These are phyloP conservation scores for Romanogobio albipinnatus DNA, from an alignment of 2,113 vertebrate genomes.

Conservation along the genomic window DNA sequence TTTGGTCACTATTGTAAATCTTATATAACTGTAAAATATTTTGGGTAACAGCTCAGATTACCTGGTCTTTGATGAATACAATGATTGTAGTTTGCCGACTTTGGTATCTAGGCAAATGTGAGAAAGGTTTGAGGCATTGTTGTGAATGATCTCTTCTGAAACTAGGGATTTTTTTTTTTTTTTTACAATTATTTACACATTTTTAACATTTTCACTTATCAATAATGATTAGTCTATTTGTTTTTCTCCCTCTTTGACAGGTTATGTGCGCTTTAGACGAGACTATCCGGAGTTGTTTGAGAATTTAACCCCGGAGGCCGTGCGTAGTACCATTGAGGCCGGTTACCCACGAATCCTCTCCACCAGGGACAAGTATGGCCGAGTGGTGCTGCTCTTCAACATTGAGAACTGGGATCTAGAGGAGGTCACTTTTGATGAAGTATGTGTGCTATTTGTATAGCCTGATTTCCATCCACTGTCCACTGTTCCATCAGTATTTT, in stretches of 20 bases:
- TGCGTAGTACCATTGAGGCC: conserved; percentile 93
- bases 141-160: not conserved
- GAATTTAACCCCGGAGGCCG: conserved; percentile 86
- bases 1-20: too few species aligned
- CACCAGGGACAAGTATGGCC: conserved; percentile 88
- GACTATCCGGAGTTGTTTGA: conserved; percentile 95
- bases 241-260: conserved; percentile 66
- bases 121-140: too few species aligned
- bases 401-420: conserved; percentile 97
- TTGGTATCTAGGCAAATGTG: not conserved
- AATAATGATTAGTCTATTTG: not conserved
- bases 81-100: not conserved
- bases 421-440: conserved; percentile 98
- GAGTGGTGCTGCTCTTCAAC: conserved; percentile 94
- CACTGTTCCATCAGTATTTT: not conserved
- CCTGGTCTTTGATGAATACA: not conserved
- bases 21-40: too few species aligned
- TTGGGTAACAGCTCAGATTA: not conserved
- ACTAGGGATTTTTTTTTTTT: not conserved
- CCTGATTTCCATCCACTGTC: not conserved
- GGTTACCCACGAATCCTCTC: conserved; percentile 93
- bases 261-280: conserved; percentile 91
- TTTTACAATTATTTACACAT: too few species aligned
- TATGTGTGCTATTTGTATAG: conserved; percentile 38
- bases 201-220: not conserved